These are phyloP conservation scores for Melanaphis sacchari DNA, from an alignment of 1,140 invertebrate species.

Conservation along the genomic window DNA sequence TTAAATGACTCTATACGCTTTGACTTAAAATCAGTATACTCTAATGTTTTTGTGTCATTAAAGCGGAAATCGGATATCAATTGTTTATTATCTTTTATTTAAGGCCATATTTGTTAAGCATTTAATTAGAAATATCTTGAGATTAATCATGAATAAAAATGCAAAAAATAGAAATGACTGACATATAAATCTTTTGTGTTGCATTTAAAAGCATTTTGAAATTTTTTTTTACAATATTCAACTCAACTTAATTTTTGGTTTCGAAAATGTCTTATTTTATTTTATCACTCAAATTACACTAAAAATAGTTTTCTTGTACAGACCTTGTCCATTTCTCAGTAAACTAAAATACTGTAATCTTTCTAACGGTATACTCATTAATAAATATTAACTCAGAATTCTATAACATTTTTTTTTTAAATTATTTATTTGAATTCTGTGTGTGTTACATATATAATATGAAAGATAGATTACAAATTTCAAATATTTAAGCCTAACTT, in stretches of 20 bases:
- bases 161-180: not conserved
- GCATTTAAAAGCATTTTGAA: not conserved
- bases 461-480: not conserved
- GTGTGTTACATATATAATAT: not conserved
- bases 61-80: not conserved
- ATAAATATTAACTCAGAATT: too few relatives aligned
- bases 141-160: not conserved
- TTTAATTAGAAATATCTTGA: conserved; percentile 14
- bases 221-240: not conserved
- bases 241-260: not conserved
- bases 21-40: not conserved
- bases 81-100: not conserved
- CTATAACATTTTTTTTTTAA: too few relatives aligned
- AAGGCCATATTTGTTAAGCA: not conserved
- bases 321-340: not conserved
- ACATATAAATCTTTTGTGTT: not conserved
- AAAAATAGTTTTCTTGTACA: not conserved
- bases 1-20: not conserved
- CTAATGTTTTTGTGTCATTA: not conserved
- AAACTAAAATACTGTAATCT: not conserved
- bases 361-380: not conserved
- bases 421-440: not conserved
- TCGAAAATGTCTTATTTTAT: not conserved
- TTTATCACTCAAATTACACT: not conserved
- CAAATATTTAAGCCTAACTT: not conserved